These are phyloP conservation scores for Drosophila cracens DNA, from an alignment of 2,888 invertebrate genomes.

Conservation along the genomic window DNA sequence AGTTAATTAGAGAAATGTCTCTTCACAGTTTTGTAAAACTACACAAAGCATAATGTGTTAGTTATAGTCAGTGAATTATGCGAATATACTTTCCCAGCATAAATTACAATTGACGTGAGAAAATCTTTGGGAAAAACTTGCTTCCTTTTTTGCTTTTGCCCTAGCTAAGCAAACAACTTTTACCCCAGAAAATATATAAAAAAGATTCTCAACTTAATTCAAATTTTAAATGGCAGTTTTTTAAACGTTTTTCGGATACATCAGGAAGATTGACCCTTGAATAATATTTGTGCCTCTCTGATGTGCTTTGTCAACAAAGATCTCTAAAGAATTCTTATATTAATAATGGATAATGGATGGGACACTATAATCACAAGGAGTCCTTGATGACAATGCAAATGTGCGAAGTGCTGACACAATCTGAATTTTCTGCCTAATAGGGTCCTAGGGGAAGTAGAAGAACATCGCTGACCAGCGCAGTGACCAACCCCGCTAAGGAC, in stretches of 20 bases:
- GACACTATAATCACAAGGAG: constrained; percentile 27
- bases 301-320: constrained; percentile 28
- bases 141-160: neutral
- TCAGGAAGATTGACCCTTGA: neutral
- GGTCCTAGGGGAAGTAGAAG: constrained; percentile 23
- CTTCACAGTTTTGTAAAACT: constrained; percentile 10
- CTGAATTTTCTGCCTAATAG: neutral
- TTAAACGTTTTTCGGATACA: neutral
- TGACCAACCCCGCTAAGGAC: constrained; percentile 50
- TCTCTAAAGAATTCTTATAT: neutral
- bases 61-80: neutral
- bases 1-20: constrained; percentile 12
- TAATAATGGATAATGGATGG: constrained; percentile 9
- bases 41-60: neutral
- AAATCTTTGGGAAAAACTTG: constrained; percentile 19
- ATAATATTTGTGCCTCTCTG: neutral
- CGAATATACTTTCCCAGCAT: neutral
- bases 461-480: constrained; percentile 30
- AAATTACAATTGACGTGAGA: constrained; percentile 22
- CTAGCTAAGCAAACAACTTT: constrained; percentile 25
- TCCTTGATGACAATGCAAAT: constrained; percentile 58
- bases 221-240: neutral
- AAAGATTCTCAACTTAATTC: constrained; percentile 20
- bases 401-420: constrained; percentile 40
- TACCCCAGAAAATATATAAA: constrained; percentile 13